Conservation (phyloP, 2,797 vertebrate genomes). For the Urocyon cinereoargenteus region DNA sequence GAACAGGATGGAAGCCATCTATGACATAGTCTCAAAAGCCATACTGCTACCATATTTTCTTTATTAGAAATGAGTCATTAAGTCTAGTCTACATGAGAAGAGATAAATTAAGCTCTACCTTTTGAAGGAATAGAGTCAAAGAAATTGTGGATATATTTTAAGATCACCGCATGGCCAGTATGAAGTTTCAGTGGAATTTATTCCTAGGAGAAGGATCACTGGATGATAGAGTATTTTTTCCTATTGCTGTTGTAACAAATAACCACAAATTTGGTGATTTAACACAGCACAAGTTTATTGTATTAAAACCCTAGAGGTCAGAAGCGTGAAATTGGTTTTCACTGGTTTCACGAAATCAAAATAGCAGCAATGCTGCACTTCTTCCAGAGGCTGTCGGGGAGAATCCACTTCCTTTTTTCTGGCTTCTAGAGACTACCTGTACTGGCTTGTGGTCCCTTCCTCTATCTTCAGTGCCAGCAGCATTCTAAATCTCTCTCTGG, state of each 20-base stretch:
- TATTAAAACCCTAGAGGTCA: neutral
- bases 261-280: neutral
- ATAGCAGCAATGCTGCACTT: neutral
- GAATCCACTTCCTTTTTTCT: neutral
- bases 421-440: neutral
- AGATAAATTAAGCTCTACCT: neutral
- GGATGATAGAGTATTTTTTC: constrained; percentile 13
- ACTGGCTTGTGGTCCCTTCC: neutral
- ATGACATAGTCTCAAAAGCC: neutral
- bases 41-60: neutral
- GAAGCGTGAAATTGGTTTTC: constrained; percentile 28
- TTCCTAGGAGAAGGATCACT: neutral
- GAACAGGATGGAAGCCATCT: neutral
- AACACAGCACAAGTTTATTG: neutral
- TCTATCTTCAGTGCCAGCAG: neutral
- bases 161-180: neutral
- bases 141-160: constrained; percentile 53
- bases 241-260: constrained; percentile 21
- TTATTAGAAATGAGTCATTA: neutral
- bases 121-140: neutral
- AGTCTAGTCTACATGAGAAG: neutral
- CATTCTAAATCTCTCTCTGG: neutral
- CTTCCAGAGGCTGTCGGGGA: neutral
- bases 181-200: constrained; percentile 26
- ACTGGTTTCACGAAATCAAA: neutral